phyloP scores from a whole-genome alignment of 2,888 invertebrate species.

The Sinodicranocentrus sp. region DNA sequence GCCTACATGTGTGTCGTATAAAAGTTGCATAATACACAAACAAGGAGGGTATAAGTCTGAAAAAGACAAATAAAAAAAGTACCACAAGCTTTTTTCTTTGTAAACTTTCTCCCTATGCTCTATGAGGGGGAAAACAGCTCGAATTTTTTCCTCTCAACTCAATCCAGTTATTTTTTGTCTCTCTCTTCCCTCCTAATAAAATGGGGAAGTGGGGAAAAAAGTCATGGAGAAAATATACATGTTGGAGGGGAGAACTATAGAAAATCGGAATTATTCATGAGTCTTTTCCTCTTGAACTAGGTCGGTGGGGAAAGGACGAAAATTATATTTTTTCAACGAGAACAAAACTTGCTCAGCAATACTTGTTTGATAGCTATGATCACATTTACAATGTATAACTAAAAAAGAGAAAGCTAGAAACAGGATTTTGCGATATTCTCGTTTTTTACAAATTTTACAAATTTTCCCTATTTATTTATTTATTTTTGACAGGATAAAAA shows the following conservation, averaged over 20 bases:
- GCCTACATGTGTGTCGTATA: background rate
- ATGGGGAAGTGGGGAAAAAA: background rate
- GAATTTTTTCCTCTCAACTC: background rate
- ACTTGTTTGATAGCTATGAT: background rate
- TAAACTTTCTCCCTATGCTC: too few relatives aligned
- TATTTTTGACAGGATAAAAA: too few relatives aligned
- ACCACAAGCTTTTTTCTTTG: too few relatives aligned
- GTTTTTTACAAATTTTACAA: background rate
- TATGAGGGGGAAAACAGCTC: background rate
- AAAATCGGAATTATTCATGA: constrained; percentile 46
- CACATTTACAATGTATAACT: background rate
- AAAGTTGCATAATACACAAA: background rate
- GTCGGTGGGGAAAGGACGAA: constrained; percentile 24
- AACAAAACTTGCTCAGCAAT: background rate
- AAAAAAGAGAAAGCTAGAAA: background rate
- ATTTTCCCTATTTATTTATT: too few relatives aligned
- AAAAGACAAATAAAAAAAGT: background rate
- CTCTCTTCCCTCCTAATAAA: background rate
- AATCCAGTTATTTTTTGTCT: constrained; percentile 19
- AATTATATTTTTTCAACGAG: too few relatives aligned
- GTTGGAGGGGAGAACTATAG: background rate
- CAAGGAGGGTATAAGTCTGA: background rate
- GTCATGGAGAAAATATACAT: too few relatives aligned
- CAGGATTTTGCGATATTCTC: background rate
- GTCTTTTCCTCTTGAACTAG: constrained; percentile 22